Evolutionary conservation across 2,888 invertebrate species (phyloP).

Genomic region (Hirudinaria manillensis): DNA sequence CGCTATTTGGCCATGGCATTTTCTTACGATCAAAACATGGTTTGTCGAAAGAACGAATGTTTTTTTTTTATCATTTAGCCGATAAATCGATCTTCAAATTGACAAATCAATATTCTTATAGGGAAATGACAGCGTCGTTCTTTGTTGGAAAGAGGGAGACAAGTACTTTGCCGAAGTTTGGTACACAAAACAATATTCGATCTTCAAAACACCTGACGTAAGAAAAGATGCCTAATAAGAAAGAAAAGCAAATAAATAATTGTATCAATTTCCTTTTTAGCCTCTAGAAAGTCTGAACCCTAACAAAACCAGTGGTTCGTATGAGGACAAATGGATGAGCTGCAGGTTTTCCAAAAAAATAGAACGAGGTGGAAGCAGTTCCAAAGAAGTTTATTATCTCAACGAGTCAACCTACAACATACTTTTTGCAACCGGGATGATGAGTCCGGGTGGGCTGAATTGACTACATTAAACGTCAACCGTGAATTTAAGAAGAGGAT

Average conservation of each 20-base stretch:
- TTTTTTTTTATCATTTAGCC: neutral
- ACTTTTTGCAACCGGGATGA: too few relatives aligned
- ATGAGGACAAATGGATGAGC: too few relatives aligned
- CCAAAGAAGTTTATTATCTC: too few relatives aligned
- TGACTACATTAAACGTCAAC: too few relatives aligned
- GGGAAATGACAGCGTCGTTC: slow-evolving; percentile 19
- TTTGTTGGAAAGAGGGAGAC: neutral
- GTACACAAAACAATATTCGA: neutral
- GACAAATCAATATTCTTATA: neutral
- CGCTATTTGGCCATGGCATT: slow-evolving; percentile 23
- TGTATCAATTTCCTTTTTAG: neutral
- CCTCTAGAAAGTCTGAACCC: neutral
- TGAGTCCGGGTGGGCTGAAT: too few relatives aligned
- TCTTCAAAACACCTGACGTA: neutral
- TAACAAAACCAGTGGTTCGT: too few relatives aligned
- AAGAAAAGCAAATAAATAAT: neutral
- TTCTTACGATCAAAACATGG: slow-evolving; percentile 24
- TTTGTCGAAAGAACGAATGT: neutral
- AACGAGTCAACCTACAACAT: too few relatives aligned
- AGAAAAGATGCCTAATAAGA: neutral
- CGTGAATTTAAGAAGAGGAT: too few relatives aligned
- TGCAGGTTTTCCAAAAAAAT: too few relatives aligned
- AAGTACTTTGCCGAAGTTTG: neutral
- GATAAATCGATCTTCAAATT: neutral
- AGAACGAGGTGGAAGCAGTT: too few relatives aligned